Evolutionary conservation across 2,888 invertebrate genomes (phyloP).

Genomic region (Perizoma affinitatum): DNA sequence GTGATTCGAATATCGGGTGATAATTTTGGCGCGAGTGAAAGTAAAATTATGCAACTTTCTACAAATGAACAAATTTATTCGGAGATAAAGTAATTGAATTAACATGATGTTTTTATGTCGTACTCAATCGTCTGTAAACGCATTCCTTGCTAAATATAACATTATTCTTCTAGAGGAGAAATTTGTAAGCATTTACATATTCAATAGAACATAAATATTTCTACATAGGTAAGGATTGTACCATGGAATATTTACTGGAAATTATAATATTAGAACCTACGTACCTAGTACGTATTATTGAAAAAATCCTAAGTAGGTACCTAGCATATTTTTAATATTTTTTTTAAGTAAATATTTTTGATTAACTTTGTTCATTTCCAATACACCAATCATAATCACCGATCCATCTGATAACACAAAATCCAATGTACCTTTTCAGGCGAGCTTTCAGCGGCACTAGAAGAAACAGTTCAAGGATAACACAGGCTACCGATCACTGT

Average conservation of each 20-base stretch:
- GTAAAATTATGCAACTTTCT: constrained; percentile 83
- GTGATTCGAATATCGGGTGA: constrained; percentile 66
- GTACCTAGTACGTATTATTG: too few relatives aligned
- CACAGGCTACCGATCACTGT: constrained; percentile 80
- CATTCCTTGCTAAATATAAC: constrained; percentile 8
- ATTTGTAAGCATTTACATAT: constrained; percentile 3
- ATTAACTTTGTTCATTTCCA: constrained; percentile 4
- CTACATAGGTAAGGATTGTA: background rate
- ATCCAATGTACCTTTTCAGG: constrained; percentile 73
- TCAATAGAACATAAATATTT: background rate
- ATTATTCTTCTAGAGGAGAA: constrained; percentile 4
- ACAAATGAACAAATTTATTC: constrained; percentile 51
- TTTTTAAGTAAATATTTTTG: background rate
- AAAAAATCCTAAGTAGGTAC: too few relatives aligned
- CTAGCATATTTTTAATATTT: too few relatives aligned
- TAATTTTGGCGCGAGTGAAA: constrained; percentile 75
- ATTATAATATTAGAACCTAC: too few relatives aligned
- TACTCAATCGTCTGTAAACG: constrained; percentile 15
- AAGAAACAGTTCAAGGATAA: constrained; percentile 79
- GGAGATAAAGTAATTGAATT: constrained; percentile 46
- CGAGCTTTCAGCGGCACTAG: constrained; percentile 58
- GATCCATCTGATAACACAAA: constrained; percentile 49
- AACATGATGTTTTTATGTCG: constrained; percentile 34
- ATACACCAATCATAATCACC: constrained; percentile 34
- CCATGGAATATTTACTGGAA: too few relatives aligned